Evolutionary conservation across 2,113 vertebrate species (phyloP), one percentile per base, ranked within the genome.

Genomic region (Noturus placidus): DNA sequence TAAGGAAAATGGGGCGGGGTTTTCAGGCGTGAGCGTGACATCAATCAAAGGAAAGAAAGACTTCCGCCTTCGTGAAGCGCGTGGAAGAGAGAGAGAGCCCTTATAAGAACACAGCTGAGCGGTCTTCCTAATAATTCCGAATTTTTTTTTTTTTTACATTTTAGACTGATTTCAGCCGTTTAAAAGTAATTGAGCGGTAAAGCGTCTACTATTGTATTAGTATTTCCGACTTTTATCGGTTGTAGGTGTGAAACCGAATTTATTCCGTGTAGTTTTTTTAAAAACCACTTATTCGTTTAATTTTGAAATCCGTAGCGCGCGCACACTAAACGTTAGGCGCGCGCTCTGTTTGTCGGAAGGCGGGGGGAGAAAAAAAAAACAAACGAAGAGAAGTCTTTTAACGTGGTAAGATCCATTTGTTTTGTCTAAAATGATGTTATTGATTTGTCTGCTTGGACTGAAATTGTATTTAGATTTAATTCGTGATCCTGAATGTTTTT

Each of bases 1-100:
- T 46, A 65, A 50, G 81, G 59, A 46, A n/a, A 27, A 25, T 2
- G 1, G 52, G 83, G 83, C 52, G 83, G 30, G 13, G 67, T n/a
- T 70, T 67, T 0, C 22, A 22, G 76, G 27, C 50, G n/a, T 84
- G 10, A 17, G 11, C 5, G 46, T 38, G 27, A 83, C 63, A 25
- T 65, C 35, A 9, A 7, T 30, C 11, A 33, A 9, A 4, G 65
- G 30, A 17, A 27, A 54, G 20, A 56, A 27, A 27, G 83, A 50
- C 15, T 46, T 63, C 82, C 82, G 42, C 11, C 67, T 69, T n/a
- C 50, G 50, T 15, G 30, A 67, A 83, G 82, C 82, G 50, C 83
- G 83, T 57, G 83, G 46, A 46, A n/a, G 15, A 0, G 83, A 84
- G 46, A 20, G 15, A 0, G 83, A 84, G 46, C 11, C 27, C 33